Evolutionary conservation across 1,140 invertebrate species (phyloP).

Genomic region (Achatina immaculata): DNA sequence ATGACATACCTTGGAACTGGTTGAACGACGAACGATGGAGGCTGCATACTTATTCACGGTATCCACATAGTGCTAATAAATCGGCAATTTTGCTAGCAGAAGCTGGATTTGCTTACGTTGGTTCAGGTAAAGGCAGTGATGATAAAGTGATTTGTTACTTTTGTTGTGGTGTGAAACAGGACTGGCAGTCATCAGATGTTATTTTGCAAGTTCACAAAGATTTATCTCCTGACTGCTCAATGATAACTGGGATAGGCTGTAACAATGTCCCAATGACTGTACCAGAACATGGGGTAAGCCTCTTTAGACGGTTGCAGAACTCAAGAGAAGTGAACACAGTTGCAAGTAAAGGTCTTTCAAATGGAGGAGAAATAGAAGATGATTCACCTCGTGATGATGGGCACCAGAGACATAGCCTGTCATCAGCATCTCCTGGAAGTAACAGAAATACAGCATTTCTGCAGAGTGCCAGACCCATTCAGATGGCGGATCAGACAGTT

Average conservation of each 20-base stretch:
- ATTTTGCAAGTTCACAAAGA: constrained; percentile 40
- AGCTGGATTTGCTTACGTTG: constrained; percentile 72
- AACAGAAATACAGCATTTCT: neutral
- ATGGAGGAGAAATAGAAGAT: neutral
- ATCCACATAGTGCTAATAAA: constrained; percentile 17
- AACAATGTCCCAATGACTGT: constrained; percentile 40
- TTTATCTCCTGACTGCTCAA: constrained; percentile 42
- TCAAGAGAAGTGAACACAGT: constrained; percentile 14
- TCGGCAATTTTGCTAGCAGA: constrained; percentile 81
- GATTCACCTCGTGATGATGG: neutral
- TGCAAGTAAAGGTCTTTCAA: neutral
- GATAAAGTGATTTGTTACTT: constrained; percentile 47
- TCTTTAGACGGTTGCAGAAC: constrained; percentile 1
- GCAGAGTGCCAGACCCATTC: neutral
- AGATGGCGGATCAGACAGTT: neutral
- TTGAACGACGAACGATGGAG: constrained; percentile 35
- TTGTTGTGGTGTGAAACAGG: constrained; percentile 42
- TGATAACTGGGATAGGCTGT: constrained; percentile 34
- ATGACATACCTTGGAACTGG: constrained; percentile 26
- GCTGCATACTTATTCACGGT: constrained; percentile 22
- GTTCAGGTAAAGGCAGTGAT: constrained; percentile 26
- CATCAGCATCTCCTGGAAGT: neutral
- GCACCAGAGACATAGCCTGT: neutral
- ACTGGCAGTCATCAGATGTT: constrained; percentile 43
- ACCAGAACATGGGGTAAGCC: neutral